phyloP scores from a whole-genome alignment of 1,140 invertebrate genomes.

The Bombus waltoni region DNA sequence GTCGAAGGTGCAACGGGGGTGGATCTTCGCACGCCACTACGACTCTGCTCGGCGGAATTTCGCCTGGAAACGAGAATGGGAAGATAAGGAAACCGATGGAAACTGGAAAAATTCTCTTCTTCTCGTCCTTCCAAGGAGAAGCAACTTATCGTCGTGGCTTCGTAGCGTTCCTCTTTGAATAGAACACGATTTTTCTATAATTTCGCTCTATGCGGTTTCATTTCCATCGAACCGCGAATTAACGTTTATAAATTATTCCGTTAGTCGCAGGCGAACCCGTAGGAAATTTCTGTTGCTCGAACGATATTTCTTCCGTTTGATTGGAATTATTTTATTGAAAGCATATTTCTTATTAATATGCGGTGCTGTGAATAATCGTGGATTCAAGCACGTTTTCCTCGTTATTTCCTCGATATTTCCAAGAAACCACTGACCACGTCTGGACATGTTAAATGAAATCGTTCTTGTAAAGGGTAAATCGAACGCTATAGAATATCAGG shows the following conservation, averaged over 20 bases:
- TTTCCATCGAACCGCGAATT: too few relatives aligned
- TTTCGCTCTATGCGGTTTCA: background rate
- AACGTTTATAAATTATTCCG: too few relatives aligned
- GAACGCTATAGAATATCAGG: too few relatives aligned
- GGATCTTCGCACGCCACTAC: background rate
- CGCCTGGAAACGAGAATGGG: background rate
- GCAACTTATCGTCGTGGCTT: background rate
- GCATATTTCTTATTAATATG: too few relatives aligned
- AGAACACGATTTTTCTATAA: background rate
- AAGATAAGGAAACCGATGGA: background rate
- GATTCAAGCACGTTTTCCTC: too few relatives aligned
- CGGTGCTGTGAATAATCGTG: too few relatives aligned
- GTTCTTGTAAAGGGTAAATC: too few relatives aligned
- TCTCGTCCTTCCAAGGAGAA: background rate
- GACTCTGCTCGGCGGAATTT: background rate
- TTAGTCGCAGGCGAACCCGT: too few relatives aligned
- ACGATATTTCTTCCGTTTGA: background rate
- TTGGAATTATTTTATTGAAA: background rate
- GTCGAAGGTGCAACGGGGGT: background rate
- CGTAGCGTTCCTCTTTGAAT: background rate
- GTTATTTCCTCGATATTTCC: too few relatives aligned
- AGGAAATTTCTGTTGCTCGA: background rate
- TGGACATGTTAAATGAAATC: too few relatives aligned
- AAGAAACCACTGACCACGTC: too few relatives aligned
- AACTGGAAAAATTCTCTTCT: constrained; percentile 12